Conservation (phyloP, 2,797 vertebrate species). For the Tympanoctomys barrerae region DNA sequence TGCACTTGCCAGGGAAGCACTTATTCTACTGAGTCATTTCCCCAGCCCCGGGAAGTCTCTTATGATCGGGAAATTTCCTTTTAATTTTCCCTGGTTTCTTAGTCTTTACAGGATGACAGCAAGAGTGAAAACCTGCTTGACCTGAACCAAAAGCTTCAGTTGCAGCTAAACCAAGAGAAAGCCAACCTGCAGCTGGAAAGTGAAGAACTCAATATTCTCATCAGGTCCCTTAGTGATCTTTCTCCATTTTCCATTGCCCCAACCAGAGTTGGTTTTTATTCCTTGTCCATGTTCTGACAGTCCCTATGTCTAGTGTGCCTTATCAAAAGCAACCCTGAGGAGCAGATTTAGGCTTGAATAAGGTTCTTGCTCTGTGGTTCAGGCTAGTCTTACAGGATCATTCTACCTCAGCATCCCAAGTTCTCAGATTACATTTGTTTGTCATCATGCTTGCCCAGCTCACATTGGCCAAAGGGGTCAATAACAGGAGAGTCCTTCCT, state of each 20-base stretch:
- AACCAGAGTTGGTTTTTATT: background rate
- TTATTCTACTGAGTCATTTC: too few species aligned
- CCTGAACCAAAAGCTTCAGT: constrained; percentile 94
- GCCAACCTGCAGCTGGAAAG: constrained; percentile 97
- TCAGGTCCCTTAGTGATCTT: constrained; percentile 90
- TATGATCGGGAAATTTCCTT: background rate
- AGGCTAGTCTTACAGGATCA: background rate
- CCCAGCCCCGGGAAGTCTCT: background rate
- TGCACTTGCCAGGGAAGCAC: too few species aligned
- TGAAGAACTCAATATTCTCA: constrained; percentile 98
- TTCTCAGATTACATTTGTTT: background rate
- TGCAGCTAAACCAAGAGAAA: constrained; percentile 98
- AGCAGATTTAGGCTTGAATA: constrained; percentile 39
- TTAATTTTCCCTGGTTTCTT: constrained; percentile 64
- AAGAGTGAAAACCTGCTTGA: constrained; percentile 93
- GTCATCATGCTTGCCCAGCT: background rate
- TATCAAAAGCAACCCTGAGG: constrained; percentile 2
- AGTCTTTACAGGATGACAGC: constrained; percentile 95
- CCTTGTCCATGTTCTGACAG: background rate
- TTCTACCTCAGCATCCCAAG: background rate
- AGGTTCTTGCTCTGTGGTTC: background rate
- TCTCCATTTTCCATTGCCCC: constrained; percentile 90
- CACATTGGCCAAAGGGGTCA: background rate
- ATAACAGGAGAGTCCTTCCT: constrained; percentile 14
- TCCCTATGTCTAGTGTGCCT: constrained; percentile 21